phyloP scores from a whole-genome alignment of 2,797 vertebrate genomes.

The Liasis olivaceus region DNA sequence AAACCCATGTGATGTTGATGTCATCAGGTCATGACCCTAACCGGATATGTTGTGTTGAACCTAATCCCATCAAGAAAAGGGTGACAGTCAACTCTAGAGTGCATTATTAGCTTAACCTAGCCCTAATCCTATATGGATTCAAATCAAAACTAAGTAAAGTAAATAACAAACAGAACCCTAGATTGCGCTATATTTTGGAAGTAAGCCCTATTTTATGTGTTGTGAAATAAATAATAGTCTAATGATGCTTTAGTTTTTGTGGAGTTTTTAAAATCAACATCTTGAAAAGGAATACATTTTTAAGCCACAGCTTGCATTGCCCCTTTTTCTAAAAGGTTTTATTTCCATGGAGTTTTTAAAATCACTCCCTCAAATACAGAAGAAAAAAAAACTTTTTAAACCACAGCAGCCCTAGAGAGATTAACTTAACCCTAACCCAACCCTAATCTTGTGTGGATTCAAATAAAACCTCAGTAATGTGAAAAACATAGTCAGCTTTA shows the following conservation, averaged over 20 bases:
- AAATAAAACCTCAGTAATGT: too few species aligned
- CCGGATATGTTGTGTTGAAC: background rate
- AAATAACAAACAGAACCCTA: background rate
- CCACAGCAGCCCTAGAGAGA: background rate
- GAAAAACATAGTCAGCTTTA: too few species aligned
- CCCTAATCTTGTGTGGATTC: too few species aligned
- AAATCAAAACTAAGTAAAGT: background rate
- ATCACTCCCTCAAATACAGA: background rate
- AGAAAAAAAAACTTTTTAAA: background rate
- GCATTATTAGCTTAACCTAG: background rate
- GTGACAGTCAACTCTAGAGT: background rate
- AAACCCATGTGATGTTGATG: background rate
- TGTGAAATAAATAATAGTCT: background rate
- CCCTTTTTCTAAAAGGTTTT: background rate
- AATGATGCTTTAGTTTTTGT: background rate
- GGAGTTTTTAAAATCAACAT: background rate
- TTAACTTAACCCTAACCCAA: background rate
- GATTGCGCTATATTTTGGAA: background rate
- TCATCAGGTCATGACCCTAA: background rate
- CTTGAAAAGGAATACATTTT: background rate
- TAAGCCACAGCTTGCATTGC: background rate
- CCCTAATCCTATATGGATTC: background rate
- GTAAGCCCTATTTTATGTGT: background rate
- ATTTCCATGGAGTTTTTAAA: background rate
- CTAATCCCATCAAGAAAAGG: background rate